These are phyloP conservation scores for Chelidonichthys spinosus DNA, from an alignment of 2,797 vertebrate species.

Conservation along the genomic window DNA sequence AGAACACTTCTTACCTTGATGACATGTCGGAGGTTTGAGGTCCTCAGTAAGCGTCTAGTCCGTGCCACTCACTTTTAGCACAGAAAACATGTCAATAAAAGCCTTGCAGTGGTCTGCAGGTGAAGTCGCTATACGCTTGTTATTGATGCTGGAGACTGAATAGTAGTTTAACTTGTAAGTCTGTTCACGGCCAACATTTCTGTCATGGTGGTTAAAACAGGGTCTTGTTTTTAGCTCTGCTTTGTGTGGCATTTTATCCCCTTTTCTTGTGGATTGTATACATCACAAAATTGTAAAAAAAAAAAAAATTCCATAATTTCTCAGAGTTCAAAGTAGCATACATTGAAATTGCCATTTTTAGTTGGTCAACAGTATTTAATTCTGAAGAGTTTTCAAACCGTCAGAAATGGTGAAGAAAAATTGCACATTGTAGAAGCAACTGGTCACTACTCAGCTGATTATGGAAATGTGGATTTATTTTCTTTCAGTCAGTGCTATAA, in stretches of 20 bases:
- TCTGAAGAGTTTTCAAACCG: background rate
- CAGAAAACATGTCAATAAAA: background rate
- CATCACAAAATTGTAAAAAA: too few relatives aligned
- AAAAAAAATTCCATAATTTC: too few relatives aligned
- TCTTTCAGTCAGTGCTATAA: background rate
- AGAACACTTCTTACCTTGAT: slow-evolving; percentile 27
- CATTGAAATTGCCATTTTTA: background rate
- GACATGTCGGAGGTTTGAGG: slow-evolving; percentile 15
- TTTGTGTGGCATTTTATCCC: background rate
- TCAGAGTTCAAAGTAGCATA: background rate
- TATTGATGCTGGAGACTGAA: background rate
- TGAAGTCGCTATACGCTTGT: background rate
- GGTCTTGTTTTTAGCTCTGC: background rate
- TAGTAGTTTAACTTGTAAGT: background rate
- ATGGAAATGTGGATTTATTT: background rate
- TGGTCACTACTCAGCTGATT: background rate
- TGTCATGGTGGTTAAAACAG: slow-evolving; percentile 1
- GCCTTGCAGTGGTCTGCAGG: background rate
- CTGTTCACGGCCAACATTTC: slow-evolving; percentile 3
- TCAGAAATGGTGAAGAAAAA: background rate
- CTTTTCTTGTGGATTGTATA: background rate
- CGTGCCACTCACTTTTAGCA: background rate
- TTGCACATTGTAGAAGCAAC: background rate
- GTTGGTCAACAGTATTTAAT: background rate
- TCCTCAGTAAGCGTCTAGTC: background rate